phyloP scores from a whole-genome alignment of 2,113 vertebrate genomes.

The Perca flavescens region DNA sequence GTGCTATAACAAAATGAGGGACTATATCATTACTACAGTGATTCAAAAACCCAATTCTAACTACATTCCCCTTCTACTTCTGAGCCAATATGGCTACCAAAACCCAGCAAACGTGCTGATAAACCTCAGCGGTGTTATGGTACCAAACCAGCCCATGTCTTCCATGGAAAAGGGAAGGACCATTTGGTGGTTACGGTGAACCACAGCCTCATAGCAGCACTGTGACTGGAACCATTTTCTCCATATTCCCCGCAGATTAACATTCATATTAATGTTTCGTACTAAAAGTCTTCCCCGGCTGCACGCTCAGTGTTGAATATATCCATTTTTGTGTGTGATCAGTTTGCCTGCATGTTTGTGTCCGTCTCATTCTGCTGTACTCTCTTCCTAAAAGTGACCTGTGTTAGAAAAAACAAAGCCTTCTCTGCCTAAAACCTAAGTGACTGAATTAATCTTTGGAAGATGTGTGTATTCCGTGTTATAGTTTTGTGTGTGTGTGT shows the following conservation, averaged over 20 bases:
- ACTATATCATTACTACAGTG: not conserved
- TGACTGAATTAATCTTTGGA: conserved; percentile 39
- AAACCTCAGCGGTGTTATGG: conserved; percentile 21
- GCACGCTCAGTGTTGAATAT: conserved; percentile 49
- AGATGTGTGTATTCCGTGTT: conserved; percentile 27
- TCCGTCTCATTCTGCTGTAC: conserved; percentile 35
- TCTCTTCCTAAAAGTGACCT: conserved; percentile 33
- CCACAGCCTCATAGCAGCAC: conserved; percentile 21
- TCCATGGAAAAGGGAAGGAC: conserved; percentile 16
- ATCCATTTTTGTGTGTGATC: conserved; percentile 7
- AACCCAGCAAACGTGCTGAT: conserved; percentile 20
- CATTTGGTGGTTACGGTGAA: not conserved
- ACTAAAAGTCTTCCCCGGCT: not conserved
- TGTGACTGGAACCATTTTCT: conserved; percentile 33
- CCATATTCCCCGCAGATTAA: not conserved
- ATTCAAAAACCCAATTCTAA: not conserved
- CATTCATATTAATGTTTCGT: not conserved
- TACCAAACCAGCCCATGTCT: conserved; percentile 49
- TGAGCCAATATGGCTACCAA: not conserved
- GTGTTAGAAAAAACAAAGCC: conserved; percentile 30
- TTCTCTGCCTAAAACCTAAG: conserved; percentile 48
- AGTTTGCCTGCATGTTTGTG: conserved; percentile 54
- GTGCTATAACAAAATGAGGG: not conserved
- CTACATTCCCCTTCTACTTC: conserved; percentile 13
- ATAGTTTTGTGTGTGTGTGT: conserved; percentile 37